Evolutionary conservation across 2,113 vertebrate species (phyloP).

Genomic region (Bambusicola thoracicus): DNA sequence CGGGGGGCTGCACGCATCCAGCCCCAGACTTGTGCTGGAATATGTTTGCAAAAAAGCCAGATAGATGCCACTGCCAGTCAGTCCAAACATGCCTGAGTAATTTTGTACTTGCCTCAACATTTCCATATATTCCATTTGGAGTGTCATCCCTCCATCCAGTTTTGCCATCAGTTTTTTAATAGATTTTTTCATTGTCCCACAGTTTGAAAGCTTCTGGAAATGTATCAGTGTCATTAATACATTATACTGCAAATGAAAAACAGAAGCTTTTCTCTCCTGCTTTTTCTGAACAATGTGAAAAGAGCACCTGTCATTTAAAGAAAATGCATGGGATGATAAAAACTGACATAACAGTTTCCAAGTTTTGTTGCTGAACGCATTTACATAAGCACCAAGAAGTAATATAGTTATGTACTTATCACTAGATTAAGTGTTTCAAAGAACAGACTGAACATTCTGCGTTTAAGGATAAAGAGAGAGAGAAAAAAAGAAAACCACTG

Average conservation of each 20-base stretch:
- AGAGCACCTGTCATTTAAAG: not conserved
- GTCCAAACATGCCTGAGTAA: not conserved
- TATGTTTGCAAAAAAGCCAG: not conserved
- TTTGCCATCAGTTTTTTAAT: not conserved
- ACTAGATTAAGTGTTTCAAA: conserved; percentile 41
- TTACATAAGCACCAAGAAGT: conserved; percentile 5
- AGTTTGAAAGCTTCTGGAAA: not conserved
- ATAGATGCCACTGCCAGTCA: not conserved
- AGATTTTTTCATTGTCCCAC: not conserved
- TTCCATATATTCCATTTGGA: not conserved
- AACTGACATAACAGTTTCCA: not conserved
- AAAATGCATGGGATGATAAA: not conserved
- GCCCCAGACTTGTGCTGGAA: accelerated
- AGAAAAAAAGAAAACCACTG: not conserved
- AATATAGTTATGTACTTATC: conserved; percentile 25
- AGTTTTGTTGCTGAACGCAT: not conserved
- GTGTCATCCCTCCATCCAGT: accelerated
- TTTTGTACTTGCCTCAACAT: not conserved
- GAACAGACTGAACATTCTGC: conserved; percentile 9
- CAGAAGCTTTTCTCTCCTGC: not conserved
- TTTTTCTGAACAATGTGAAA: not conserved
- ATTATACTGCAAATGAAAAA: not conserved
- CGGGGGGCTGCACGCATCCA: accelerated
- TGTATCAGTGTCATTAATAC: not conserved
- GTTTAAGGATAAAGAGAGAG: not conserved